Evolutionary conservation across 2,113 vertebrate species (phyloP).

Genomic region (Setophaga coronata): DNA sequence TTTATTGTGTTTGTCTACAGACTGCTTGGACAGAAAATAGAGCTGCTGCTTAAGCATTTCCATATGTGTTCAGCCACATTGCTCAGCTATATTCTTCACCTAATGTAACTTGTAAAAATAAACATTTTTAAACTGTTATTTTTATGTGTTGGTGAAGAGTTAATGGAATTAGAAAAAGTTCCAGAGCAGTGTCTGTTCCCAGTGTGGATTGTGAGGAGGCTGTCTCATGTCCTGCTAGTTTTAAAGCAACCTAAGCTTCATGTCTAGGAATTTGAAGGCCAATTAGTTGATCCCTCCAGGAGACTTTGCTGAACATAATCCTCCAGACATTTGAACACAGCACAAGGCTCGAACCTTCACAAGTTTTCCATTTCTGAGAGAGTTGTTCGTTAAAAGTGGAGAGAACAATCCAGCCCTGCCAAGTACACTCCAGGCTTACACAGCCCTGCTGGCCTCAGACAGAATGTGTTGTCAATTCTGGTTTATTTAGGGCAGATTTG

Average conservation of each 20-base stretch:
- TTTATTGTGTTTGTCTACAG: slow-evolving; percentile 32
- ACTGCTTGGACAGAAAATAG: slow-evolving; percentile 8
- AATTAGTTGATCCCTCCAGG: background rate
- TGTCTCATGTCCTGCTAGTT: background rate
- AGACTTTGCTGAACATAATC: background rate
- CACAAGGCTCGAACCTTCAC: background rate
- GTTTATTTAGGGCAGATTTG: slow-evolving; percentile 43
- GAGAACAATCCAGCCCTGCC: slow-evolving; percentile 8
- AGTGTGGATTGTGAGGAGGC: background rate
- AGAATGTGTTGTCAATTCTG: background rate
- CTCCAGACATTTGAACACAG: background rate
- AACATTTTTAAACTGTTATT: background rate
- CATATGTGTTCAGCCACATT: slow-evolving; percentile 30
- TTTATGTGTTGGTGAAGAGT: background rate
- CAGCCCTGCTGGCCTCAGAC: slow-evolving; percentile 20
- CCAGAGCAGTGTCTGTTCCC: background rate
- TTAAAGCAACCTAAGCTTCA: background rate
- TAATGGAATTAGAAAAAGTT: background rate
- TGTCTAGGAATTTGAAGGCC: background rate
- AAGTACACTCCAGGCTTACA: background rate
- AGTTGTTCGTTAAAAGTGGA: slow-evolving; percentile 23
- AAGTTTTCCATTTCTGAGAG: slow-evolving; percentile 27
- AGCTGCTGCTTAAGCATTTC: slow-evolving; percentile 40
- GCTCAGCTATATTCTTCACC: background rate
- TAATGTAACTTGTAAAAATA: slow-evolving; percentile 24